Evolutionary conservation across 2,113 vertebrate species (phyloP).

Genomic region (Lophochroa leadbeateri): DNA sequence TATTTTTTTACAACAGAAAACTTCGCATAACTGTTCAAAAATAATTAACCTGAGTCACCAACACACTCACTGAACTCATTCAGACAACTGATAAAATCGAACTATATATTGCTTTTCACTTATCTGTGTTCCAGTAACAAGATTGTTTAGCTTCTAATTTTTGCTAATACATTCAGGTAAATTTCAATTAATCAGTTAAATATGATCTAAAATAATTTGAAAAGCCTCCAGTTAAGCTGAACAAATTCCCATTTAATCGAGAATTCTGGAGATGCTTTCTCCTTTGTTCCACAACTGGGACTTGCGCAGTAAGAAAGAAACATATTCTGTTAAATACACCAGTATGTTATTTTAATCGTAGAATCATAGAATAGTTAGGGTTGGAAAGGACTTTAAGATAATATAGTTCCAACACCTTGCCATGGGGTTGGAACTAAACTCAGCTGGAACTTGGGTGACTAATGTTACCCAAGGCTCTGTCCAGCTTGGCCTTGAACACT

Average conservation of each 20-base stretch:
- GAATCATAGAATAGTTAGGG: neutral
- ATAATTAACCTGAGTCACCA: neutral
- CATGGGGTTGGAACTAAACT: neutral
- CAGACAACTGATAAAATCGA: neutral
- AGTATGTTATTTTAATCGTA: neutral
- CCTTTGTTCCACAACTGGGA: neutral
- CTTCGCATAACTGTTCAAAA: neutral
- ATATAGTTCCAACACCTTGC: neutral
- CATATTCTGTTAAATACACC: neutral
- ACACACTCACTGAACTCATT: neutral
- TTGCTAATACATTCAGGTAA: neutral
- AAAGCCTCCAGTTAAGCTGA: neutral
- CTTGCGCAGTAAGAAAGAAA: neutral
- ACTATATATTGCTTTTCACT: neutral
- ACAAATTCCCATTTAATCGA: neutral
- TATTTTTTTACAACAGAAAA: neutral
- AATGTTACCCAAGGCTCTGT: neutral
- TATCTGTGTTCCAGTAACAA: neutral
- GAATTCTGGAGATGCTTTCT: neutral
- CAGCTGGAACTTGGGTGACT: too few species aligned
- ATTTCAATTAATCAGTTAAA: constrained; percentile 8
- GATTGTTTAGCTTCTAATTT: neutral
- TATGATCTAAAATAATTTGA: neutral
- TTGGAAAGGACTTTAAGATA: neutral
- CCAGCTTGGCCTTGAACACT: neutral